Conservation (phyloP, 2,797 vertebrate genomes). For the Sus cebifrons region DNA sequence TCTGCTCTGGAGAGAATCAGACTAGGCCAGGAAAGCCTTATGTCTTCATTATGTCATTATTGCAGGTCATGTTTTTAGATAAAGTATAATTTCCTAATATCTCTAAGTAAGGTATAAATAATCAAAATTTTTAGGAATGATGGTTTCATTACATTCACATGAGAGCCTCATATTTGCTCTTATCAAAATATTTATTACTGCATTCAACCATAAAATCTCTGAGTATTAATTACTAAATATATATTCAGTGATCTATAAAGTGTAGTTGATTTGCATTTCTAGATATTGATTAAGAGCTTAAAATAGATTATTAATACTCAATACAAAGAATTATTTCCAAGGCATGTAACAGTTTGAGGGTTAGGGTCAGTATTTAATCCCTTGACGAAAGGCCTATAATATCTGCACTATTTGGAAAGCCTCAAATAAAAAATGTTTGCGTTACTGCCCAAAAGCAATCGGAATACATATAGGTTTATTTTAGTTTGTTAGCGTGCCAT, state of each 20-base stretch:
- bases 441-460: neutral
- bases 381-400: slow-evolving; percentile 9
- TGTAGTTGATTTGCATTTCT: slow-evolving; percentile 51
- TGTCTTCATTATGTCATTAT: slow-evolving; percentile 74
- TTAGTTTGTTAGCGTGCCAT: neutral
- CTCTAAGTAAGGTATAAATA: slow-evolving; percentile 61
- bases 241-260: neutral
- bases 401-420: slow-evolving; percentile 10
- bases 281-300: slow-evolving; percentile 20
- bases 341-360: slow-evolving; percentile 1
- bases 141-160: slow-evolving; percentile 51
- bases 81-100: slow-evolving; percentile 70
- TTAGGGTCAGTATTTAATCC: slow-evolving; percentile 17
- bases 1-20: slow-evolving; percentile 70
- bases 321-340: slow-evolving; percentile 56
- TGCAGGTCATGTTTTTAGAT: slow-evolving; percentile 67
- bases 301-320: neutral
- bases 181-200: slow-evolving; percentile 63
- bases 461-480: slow-evolving; percentile 33
- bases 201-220: slow-evolving; percentile 63
- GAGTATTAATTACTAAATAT: slow-evolving; percentile 1
- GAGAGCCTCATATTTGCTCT: slow-evolving; percentile 14
- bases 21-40: slow-evolving; percentile 63
- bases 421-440: slow-evolving; percentile 37
- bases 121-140: slow-evolving; percentile 66